phyloP scores from a whole-genome alignment of 2,888 invertebrate species.

The Drosophila cyrtoloma region DNA sequence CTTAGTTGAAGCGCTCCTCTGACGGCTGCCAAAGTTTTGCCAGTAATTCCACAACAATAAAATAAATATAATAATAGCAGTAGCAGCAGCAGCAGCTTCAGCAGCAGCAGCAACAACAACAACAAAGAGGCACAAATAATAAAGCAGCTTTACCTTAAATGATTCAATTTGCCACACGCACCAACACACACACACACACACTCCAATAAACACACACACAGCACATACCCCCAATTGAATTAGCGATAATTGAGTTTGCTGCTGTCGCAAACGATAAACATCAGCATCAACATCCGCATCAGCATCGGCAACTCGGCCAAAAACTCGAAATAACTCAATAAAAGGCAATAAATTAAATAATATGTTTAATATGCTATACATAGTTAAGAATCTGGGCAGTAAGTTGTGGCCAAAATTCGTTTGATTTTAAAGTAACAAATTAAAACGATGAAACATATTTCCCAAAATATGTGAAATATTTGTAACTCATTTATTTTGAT shows the following conservation, averaged over 20 bases:
- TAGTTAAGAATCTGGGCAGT: conserved; percentile 14
- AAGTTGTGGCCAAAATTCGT: not conserved
- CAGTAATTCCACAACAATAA: conserved; percentile 60
- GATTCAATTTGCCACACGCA: conserved; percentile 63
- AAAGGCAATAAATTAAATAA: conserved; percentile 61
- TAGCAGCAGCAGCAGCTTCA: not conserved
- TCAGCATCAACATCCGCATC: conserved; percentile 18
- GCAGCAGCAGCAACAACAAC: not conserved
- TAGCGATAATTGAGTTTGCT: conserved; percentile 66
- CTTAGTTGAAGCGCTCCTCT: conserved; percentile 34
- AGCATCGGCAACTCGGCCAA: conserved; percentile 19
- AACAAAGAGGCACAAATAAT: conserved; percentile 49
- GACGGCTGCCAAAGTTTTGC: conserved; percentile 55
- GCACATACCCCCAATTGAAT: conserved; percentile 56
- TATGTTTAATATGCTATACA: conserved; percentile 29
- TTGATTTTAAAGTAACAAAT: not conserved
- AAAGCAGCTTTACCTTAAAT: conserved; percentile 60
- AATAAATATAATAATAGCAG: conserved; percentile 36
- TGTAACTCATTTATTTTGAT: not conserved
- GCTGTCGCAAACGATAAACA: conserved; percentile 59
- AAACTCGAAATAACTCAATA: conserved; percentile 59
- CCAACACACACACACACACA: conserved; percentile 19
- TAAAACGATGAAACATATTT: not conserved
- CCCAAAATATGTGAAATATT: not conserved
- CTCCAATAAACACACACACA: conserved; percentile 8